Base-by-base conservation (phyloP, 1,140 invertebrate genomes). In the Leptopilina clavipes region DNA sequence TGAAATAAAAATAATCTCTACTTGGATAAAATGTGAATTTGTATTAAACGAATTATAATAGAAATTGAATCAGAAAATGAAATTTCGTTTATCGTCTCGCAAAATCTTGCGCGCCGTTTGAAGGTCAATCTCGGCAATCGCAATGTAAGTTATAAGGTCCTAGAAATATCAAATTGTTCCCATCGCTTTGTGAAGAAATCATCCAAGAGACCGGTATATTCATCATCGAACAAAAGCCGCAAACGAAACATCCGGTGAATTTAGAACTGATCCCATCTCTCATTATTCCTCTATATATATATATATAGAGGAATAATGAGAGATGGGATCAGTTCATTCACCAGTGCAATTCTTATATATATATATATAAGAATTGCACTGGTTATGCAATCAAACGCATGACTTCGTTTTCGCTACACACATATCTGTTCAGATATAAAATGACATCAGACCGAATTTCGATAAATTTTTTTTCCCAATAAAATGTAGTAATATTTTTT, bases 241-340 rank as follows among this genome's bases (percentile, higher is more conserved):
- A 82, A 79, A 40, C 85, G 84, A 89, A 86, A 89, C 85, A 89
- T 90, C 89, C 89, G 89, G 89, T 84, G 79, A 88, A 87, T 88
- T 89, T 86, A 86, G 83, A 86, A 85, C 83, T 83, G 83, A 86
- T 86, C 83, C 80, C 82, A 86, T 86, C 84, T 83, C 76, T 82
- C 81, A 84, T 84, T 85, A 84, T 85, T 85, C 82, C 81, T 73
- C 79, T 75, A 40, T 8, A 40, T 40, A 31, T 31, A 31, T 31
- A 31, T 31, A 40, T 40, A 8, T 31, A 75, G 79, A 73, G 81
- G 82, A 85, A 85, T 84, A 85, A 84, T 84, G 81, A 82, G 76
- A 83, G 84, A 86, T 86, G 81, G 80, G 83, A 86, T 86, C 83
- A 83, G 83, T 85, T 86, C 83, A 88, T 87, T 88, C 79, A 83